Conservation (phyloP, 2,888 invertebrate genomes). For the Oligia strigilis region DNA sequence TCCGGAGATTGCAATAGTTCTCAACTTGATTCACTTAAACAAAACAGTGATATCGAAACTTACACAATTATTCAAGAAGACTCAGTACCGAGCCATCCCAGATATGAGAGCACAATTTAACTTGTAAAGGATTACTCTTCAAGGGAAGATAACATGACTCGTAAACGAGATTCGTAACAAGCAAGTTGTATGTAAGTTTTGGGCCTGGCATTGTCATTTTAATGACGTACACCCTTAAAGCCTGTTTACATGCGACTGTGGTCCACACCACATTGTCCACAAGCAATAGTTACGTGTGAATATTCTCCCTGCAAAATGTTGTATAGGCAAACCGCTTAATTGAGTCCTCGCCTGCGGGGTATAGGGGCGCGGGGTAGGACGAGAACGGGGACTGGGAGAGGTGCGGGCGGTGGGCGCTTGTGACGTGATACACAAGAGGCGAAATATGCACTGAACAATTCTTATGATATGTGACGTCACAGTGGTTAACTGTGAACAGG, state of each 20-base stretch:
- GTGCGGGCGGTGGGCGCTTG: too few species aligned
- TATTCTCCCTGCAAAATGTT: background rate
- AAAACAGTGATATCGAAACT: constrained; percentile 65
- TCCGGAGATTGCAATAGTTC: constrained; percentile 60
- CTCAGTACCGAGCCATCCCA: constrained; percentile 46
- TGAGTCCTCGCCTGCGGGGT: too few species aligned
- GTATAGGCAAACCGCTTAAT: too few species aligned
- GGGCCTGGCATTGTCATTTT: constrained; percentile 62
- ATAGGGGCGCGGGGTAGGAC: too few species aligned
- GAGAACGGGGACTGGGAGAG: too few species aligned
- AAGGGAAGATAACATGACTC: constrained; percentile 63
- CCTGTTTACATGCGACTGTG: background rate
- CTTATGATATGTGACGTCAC: too few species aligned
- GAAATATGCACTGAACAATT: too few species aligned
- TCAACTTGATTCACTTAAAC: constrained; percentile 64
- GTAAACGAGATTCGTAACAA: constrained; percentile 59
- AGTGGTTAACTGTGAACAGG: too few species aligned
- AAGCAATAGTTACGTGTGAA: background rate
- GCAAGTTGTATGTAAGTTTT: constrained; percentile 55
- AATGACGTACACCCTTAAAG: constrained; percentile 53
- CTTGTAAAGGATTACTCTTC: constrained; percentile 68
- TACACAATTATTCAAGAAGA: constrained; percentile 68
- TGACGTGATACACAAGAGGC: too few species aligned
- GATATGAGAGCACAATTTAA: constrained; percentile 67
- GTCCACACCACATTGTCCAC: background rate